Conservation (phyloP, 2,113 vertebrate species). For the sheep (Ovis aries) region ARS-UI_Ramb_v3.0 NC_056068.1:41575501-41576000, state of each 20-base stretch:
- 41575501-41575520: neutral
- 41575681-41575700: neutral
- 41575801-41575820: neutral
- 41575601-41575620: neutral
- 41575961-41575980: slow-evolving; percentile 14
- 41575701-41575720: neutral
- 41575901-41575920: neutral
- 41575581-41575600: slow-evolving; percentile 28
- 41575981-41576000: neutral
- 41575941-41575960: neutral
- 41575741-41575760: neutral
- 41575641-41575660: neutral
- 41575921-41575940: neutral
- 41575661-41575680: neutral
- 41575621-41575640: neutral
- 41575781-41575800: neutral
- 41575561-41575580: neutral
- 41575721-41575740: neutral
- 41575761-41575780: neutral
- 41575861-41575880: neutral
- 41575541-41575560: neutral
- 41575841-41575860: slow-evolving; percentile 11
- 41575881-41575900: neutral
- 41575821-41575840: neutral
- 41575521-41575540: neutral